Evolutionary conservation across 2,888 invertebrate genomes (phyloP), one percentile per base, ranked within the genome.

Genomic region (Leptopilina syphax): DNA sequence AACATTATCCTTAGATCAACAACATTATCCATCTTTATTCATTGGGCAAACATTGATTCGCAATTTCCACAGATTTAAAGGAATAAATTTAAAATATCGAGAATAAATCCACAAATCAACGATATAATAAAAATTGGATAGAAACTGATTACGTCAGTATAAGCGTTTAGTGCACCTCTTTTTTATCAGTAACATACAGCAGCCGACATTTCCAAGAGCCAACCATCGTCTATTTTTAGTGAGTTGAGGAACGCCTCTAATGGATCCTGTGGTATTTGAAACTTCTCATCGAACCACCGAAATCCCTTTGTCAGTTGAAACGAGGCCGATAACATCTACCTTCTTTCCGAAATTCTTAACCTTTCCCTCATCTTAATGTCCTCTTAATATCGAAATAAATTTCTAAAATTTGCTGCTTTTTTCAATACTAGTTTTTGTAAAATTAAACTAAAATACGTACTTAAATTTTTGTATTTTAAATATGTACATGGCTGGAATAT

Each of bases 211-310:
- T 85, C 81, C 77, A 82, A 78, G 60, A 65, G 80, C 68, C 34
- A 54, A 70, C 34, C 81, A 83, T 78, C 81, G 81, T 83, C 82
- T 86, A 86, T 87, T 87, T 87, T 85, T 83, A 79, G 66, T 44
- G 77, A 68, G 67, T 65, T 44, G 68, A 83, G 79, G 78, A 81
- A 79, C 44, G 76, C 63, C 80, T 78, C 82, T 87, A 87, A 87
- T 86, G 84, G 84, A 77, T 84, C 83, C 79, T 79, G 83, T 76
- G 83, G 54, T 70, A 70, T 70, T 70, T 9, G 54, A 54, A 70
- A 70, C 70, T 70, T 70, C 27, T 70, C 70, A 54, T 70, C 70
- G 70, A 44, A 70, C 54, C 27, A 8, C 50, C 27, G 27, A 47
- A 68, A 68, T 9, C 68, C 70, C 7, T 70, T 9, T 27, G 27